A percentile compares a stretch with the other conserved stretches of the same genome.
These are phyloP conservation scores for Seriola rivoliana DNA, from an alignment of 2,113 vertebrate species.

Conservation along the genomic window DNA sequence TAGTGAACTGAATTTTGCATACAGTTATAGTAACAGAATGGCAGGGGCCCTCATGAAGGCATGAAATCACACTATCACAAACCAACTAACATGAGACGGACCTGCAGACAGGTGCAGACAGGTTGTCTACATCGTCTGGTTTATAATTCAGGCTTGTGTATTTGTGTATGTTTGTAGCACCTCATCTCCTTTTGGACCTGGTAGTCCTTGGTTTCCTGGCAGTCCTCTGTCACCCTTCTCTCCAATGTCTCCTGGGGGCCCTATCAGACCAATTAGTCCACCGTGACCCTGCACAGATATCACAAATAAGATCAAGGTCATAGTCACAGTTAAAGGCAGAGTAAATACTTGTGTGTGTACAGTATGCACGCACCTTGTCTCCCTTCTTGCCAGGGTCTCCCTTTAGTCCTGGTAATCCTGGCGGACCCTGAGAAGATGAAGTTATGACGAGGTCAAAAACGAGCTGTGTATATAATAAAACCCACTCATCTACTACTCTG, in stretches of 20 bases:
- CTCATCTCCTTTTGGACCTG: slow-evolving; percentile 95
- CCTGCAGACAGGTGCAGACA: too few relatives aligned
- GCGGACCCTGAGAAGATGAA: slow-evolving; percentile 87
- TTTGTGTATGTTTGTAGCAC: slow-evolving; percentile 72
- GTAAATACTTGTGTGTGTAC: background rate
- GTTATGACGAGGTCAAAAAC: background rate
- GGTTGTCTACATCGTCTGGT: background rate
- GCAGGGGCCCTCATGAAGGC: too few relatives aligned
- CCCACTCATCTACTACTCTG: background rate
- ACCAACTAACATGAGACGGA: too few relatives aligned
- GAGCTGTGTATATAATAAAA: background rate
- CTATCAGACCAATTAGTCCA: slow-evolving; percentile 96
- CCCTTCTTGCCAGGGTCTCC: slow-evolving; percentile 95
- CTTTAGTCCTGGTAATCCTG: slow-evolving; percentile 93
- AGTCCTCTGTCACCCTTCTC: slow-evolving; percentile 97
- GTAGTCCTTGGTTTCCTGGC: slow-evolving; percentile 92
- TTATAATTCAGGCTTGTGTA: background rate
- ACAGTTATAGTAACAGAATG: too few relatives aligned
- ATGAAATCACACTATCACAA: too few relatives aligned
- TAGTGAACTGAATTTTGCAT: too few relatives aligned
- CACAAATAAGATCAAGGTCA: slow-evolving; percentile 20
- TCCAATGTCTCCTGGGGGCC: slow-evolving; percentile 94
- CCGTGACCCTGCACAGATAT: slow-evolving; percentile 90
- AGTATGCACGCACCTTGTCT: slow-evolving; percentile 88
- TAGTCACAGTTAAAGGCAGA: background rate